Evolutionary conservation across 2,113 vertebrate species (phyloP).

Genomic region (Petaurus breviceps): DNA sequence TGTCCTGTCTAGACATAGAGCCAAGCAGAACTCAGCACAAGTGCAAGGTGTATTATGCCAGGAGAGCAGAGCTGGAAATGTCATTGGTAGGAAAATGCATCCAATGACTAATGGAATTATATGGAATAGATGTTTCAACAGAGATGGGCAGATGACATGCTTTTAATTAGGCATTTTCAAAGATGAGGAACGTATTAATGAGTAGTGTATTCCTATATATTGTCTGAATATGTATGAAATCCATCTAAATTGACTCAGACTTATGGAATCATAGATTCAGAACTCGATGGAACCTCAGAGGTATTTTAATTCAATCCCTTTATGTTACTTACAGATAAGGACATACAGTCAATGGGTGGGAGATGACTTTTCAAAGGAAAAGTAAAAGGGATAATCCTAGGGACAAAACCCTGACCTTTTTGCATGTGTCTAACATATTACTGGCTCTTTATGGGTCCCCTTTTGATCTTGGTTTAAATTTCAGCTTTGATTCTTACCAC

Average conservation of each 20-base stretch:
- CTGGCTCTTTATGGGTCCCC: neutral
- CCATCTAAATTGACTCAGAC: neutral
- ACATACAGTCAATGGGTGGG: neutral
- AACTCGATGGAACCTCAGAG: neutral
- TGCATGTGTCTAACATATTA: neutral
- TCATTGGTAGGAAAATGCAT: neutral
- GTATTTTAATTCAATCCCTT: neutral
- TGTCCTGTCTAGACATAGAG: neutral
- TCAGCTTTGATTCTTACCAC: neutral
- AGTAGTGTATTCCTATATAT: neutral
- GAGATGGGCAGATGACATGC: neutral
- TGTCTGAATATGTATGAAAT: neutral
- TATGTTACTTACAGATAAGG: neutral
- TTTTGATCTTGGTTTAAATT: neutral
- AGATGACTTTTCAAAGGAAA: neutral
- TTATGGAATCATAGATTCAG: neutral
- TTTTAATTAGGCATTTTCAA: neutral
- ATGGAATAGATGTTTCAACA: neutral
- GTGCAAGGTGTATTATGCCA: neutral
- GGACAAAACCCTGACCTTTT: neutral
- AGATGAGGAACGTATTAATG: neutral
- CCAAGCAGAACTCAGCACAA: neutral
- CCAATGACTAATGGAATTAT: neutral
- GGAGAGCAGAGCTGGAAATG: slow-evolving; percentile 10
- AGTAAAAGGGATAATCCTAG: neutral